phyloP scores from a whole-genome alignment of 2,113 vertebrate species.

The Neodontobutis hainanensis region DNA sequence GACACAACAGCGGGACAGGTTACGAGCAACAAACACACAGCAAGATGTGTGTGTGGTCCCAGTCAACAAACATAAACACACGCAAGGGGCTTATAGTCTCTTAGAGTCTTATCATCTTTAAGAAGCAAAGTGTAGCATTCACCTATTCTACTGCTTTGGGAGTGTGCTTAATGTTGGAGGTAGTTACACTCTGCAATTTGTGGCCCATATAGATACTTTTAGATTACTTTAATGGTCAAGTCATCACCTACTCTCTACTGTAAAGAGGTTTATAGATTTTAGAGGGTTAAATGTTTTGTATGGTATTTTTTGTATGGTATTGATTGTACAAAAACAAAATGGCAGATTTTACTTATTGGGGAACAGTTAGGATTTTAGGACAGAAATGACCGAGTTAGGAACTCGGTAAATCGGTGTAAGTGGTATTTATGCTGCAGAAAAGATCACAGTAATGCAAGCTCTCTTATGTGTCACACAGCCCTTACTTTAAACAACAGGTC shows the following conservation, averaged over 20 bases:
- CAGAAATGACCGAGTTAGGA: neutral
- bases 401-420: slow-evolving; percentile 14
- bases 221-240: too few relatives aligned
- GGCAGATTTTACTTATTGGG: too few relatives aligned
- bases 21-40: slow-evolving; percentile 13
- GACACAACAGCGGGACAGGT: slow-evolving; percentile 21
- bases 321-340: too few relatives aligned
- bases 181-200: too few relatives aligned
- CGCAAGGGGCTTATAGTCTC: slow-evolving; percentile 6
- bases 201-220: too few relatives aligned
- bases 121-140: neutral
- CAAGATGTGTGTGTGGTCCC: slow-evolving; percentile 26
- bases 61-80: slow-evolving; percentile 25
- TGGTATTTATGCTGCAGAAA: slow-evolving; percentile 21
- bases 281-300: too few relatives aligned
- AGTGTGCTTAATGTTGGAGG: too few relatives aligned
- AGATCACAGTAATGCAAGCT: slow-evolving; percentile 8
- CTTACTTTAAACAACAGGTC: slow-evolving; percentile 1
- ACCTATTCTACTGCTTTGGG: too few relatives aligned
- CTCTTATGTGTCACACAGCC: neutral
- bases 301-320: too few relatives aligned
- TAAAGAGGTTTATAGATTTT: too few relatives aligned
- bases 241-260: too few relatives aligned
- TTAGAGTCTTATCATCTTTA: too few relatives aligned
- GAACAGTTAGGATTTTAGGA: neutral